Evolutionary conservation across 2,113 vertebrate genomes (phyloP).

Genomic region (Heterotilapia buettikoferi): DNA sequence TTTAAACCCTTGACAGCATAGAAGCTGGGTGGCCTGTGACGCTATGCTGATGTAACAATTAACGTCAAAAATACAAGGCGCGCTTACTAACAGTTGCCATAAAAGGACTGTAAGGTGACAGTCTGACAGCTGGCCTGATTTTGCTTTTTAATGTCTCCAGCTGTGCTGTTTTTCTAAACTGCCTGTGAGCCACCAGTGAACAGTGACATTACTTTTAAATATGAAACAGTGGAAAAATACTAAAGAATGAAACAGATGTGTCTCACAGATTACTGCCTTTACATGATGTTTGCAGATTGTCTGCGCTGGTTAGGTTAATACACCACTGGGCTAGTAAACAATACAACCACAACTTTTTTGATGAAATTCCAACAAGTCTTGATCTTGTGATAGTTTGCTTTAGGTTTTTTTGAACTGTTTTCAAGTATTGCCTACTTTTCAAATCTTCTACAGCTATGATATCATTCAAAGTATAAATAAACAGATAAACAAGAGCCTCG

Average conservation of each 20-base stretch:
- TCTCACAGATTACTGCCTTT: not conserved
- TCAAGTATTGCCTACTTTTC: not conserved
- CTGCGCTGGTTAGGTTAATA: not conserved
- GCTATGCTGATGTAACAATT: not conserved
- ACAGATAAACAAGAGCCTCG: not conserved
- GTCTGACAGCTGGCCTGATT: slow-evolving; percentile 25
- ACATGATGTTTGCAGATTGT: not conserved
- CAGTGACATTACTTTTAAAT: not conserved
- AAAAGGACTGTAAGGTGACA: not conserved
- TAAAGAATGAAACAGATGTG: slow-evolving; percentile 16
- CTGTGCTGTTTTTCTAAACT: not conserved
- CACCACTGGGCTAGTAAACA: not conserved
- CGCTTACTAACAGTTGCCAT: not conserved
- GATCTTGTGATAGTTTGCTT: not conserved
- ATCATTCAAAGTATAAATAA: not conserved
- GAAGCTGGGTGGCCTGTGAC: not conserved
- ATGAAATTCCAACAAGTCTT: not conserved
- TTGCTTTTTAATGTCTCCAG: slow-evolving; percentile 10
- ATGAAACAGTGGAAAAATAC: not conserved
- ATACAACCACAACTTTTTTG: not conserved
- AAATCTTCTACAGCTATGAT: not conserved
- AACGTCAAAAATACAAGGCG: not conserved
- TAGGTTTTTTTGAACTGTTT: not conserved
- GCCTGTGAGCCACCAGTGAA: not conserved
- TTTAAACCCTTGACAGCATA: not conserved